These are phyloP conservation scores for Anabacerthia variegaticeps DNA, from an alignment of 2,797 vertebrate species.

Conservation along the genomic window DNA sequence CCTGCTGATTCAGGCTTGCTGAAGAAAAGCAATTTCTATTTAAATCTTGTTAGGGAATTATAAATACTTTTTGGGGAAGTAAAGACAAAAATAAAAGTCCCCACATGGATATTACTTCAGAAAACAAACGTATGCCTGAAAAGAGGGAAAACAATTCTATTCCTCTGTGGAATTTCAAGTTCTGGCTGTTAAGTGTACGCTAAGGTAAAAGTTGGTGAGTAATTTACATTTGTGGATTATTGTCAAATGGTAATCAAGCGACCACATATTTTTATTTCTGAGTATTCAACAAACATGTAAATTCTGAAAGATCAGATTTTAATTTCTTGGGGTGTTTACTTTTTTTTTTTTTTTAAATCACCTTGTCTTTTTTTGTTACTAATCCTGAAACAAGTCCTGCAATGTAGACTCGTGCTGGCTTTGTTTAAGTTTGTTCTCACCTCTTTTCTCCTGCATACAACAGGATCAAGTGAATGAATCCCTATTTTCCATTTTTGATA, in stretches of 20 bases:
- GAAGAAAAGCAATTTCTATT: conserved; percentile 35
- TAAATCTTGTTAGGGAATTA: conserved; percentile 6
- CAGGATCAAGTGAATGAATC: background rate
- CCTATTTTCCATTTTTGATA: background rate
- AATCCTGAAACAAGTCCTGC: background rate
- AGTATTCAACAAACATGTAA: background rate
- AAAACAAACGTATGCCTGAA: background rate
- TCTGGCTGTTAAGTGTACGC: background rate
- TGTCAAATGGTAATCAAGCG: background rate
- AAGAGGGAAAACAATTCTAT: background rate
- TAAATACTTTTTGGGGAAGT: background rate
- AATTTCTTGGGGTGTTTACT: background rate
- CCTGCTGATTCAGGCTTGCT: conserved; percentile 16
- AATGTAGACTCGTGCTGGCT: background rate
- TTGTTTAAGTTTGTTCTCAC: background rate
- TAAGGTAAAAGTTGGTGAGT: background rate
- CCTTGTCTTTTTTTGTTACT: background rate
- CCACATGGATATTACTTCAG: background rate
- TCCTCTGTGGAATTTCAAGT: background rate
- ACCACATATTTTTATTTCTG: background rate
- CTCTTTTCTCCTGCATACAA: background rate
- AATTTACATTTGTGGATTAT: background rate
- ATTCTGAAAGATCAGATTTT: background rate
- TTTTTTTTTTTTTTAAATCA: background rate
- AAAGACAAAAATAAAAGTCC: background rate